Base-by-base conservation (phyloP, 2,113 vertebrate genomes). In the Callospermophilus lateralis region DNA sequence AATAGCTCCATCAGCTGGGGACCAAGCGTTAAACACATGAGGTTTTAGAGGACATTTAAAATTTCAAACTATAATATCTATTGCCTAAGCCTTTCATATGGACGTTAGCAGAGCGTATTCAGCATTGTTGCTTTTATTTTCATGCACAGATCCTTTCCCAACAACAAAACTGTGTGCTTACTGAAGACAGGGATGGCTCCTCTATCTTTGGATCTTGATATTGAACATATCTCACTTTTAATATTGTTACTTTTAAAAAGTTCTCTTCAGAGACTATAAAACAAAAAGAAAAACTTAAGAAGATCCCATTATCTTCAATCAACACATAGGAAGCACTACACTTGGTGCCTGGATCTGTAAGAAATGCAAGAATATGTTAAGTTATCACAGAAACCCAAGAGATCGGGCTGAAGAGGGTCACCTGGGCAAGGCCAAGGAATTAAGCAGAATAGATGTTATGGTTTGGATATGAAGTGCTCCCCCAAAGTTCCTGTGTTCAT, bases 241-340 rank as follows among this genome's bases (percentile, higher is more conserved):
- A 76, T 89, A 81, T 12, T 90, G 12, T 63, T 80, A 88, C 42
- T 77, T 93, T 93, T 72, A 3, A 37, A 90, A 95, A 94, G n/a
- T 83, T 77, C 55, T 58, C 10, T 95, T 90, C 20, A 73, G 63
- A 95, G 32, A 19, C 39, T 73, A 81, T 55, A 37, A 89, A 76
- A 32, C 32, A 39, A 39, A 6, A 32, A 92, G 8, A 70, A 65
- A 13, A 61, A 83, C 83, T 77, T 90, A 53, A 95, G 32, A 73
- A 70, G n/a, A 72, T 42, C 85, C 61, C 45, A 70, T 58, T 13
- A 55, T 72, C 28, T 83, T 58, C 72, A 74, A 28, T 58, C 28
- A 51, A 87, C 8, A 83, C 16, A 12, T 67, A 58, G 20, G 15
- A 13, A 83, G 26, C 45, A 61, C 85, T 51, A 70, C 20, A 13